These are phyloP conservation scores for Drosophila sulfurigaster DNA, from an alignment of 1,140 invertebrate species.

Conservation along the genomic window DNA sequence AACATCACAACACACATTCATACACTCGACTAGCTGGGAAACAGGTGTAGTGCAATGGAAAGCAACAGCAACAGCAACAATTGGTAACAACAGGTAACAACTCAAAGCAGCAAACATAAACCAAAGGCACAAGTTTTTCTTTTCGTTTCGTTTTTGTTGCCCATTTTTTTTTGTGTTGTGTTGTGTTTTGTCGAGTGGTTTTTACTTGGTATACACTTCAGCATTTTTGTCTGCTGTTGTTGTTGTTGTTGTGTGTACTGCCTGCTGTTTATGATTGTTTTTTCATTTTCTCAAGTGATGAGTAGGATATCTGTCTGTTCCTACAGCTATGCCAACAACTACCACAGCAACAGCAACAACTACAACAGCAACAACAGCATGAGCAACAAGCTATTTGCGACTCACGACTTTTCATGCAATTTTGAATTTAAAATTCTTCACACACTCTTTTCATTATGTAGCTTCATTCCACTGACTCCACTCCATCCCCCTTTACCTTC, in stretches of 20 bases:
- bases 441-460: constrained; percentile 83
- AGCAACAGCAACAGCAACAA: constrained; percentile 61
- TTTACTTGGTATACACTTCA: constrained; percentile 74
- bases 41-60: constrained; percentile 78
- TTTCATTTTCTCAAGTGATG: constrained; percentile 84
- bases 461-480: constrained; percentile 53
- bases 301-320: constrained; percentile 79
- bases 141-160: constrained; percentile 31
- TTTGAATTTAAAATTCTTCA: constrained; percentile 84
- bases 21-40: constrained; percentile 41
- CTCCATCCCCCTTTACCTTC: not conserved
- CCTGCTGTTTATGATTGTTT: constrained; percentile 81
- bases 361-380: constrained; percentile 37
- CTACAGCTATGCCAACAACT: constrained; percentile 46
- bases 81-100: constrained; percentile 61
- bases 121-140: constrained; percentile 44
- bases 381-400: constrained; percentile 80
- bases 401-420: constrained; percentile 84
- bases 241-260: constrained; percentile 44
- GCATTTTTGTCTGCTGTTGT: constrained; percentile 45
- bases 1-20: constrained; percentile 24
- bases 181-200: constrained; percentile 57
- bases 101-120: constrained; percentile 41
- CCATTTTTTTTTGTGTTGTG: constrained; percentile 31
- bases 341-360: constrained; percentile 36